Conservation (phyloP, 2,888 invertebrate genomes). For the Timema podura region DNA sequence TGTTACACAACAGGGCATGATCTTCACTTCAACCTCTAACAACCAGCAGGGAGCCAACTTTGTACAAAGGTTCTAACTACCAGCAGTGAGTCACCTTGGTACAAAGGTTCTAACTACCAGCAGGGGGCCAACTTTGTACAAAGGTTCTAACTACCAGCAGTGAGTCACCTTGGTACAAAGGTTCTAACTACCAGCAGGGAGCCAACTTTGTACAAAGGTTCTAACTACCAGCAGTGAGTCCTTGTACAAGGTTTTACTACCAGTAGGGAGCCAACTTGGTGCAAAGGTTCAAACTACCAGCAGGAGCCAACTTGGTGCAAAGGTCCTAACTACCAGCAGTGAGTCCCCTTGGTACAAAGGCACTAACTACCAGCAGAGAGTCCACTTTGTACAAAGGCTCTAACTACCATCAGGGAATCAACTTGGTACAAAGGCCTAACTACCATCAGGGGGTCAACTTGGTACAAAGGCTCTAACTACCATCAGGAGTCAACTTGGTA, state of each 20-base stretch:
- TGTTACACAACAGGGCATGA: constrained; percentile 31
- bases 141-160: constrained; percentile 16
- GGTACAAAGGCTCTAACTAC: constrained; percentile 23
- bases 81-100: too few relatives aligned
- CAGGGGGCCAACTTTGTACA: constrained; percentile 27
- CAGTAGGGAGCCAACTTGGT: constrained; percentile 30
- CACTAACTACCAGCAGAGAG: constrained; percentile 32
- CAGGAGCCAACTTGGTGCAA: constrained; percentile 19
- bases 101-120: constrained; percentile 31
- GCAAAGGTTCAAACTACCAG: constrained; percentile 22
- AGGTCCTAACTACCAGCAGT: constrained; percentile 14
- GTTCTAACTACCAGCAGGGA: constrained; percentile 32
- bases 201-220: constrained; percentile 29
- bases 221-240: too few relatives aligned
- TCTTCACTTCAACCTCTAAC: constrained; percentile 34
- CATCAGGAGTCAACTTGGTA: too few relatives aligned
- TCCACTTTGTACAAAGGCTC: constrained; percentile 28
- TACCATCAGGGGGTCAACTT: constrained; percentile 31
- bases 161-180: too few relatives aligned
- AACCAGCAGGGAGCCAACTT: constrained; percentile 31
- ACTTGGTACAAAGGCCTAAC: constrained; percentile 19
- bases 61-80: constrained; percentile 24
- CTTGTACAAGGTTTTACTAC: constrained; percentile 23
- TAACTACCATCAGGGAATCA: too few relatives aligned
- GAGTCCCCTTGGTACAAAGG: too few relatives aligned